Percentiles rank a stretch among this genome's conserved stretches.
Conservation (phyloP, 2,797 vertebrate species). For the Crax fasciolata region DNA sequence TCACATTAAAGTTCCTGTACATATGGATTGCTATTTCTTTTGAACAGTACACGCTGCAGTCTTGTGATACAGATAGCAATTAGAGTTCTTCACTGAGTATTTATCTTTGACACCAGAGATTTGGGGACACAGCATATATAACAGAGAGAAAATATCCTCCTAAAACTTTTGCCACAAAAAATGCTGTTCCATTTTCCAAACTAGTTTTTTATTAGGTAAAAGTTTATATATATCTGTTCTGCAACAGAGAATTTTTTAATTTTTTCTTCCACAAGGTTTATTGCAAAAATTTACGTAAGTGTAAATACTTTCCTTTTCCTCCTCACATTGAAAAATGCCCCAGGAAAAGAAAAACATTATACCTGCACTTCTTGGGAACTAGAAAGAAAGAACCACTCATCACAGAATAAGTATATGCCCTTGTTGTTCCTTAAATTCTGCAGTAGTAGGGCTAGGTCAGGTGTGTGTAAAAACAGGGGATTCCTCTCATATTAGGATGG, state of each 20-base stretch:
- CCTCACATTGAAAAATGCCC: background rate
- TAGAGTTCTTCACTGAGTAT: background rate
- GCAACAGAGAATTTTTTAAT: background rate
- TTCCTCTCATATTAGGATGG: background rate
- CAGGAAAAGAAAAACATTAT: background rate
- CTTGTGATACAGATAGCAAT: background rate
- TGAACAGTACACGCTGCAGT: background rate
- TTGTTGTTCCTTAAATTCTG: background rate
- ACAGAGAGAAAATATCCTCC: background rate
- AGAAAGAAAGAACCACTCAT: background rate
- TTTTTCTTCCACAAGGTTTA: background rate
- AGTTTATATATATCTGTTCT: background rate
- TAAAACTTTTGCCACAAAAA: background rate
- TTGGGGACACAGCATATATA: background rate
- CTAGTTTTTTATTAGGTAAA: background rate
- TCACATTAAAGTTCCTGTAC: background rate
- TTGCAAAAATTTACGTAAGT: accelerated
- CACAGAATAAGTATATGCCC: background rate
- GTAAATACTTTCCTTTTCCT: background rate
- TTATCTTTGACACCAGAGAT: background rate
- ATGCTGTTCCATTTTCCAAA: background rate
- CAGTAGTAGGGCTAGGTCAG: background rate
- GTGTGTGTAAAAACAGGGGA: background rate
- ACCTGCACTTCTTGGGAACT: background rate
- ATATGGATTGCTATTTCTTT: background rate